phyloP scores from a whole-genome alignment of 2,888 invertebrate species.

The Ochropleura leucogaster region DNA sequence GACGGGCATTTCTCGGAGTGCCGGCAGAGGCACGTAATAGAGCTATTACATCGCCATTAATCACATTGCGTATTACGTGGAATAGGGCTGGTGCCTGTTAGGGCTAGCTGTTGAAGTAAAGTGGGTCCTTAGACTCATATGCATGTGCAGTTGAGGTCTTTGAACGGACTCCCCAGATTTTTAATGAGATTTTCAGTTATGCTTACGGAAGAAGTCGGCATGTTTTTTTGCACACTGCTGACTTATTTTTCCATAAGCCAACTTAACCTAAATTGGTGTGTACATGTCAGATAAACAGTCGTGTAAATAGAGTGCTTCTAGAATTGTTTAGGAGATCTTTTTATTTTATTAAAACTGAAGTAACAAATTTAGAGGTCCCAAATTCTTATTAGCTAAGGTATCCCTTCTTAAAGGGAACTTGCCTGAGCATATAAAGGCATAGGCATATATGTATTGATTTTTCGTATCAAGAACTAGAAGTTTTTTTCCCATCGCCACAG shows the following conservation, averaged over 20 bases:
- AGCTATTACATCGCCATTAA: conserved; percentile 72
- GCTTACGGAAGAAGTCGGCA: neutral
- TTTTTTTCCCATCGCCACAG: conserved; percentile 14
- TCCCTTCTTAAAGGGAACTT: neutral
- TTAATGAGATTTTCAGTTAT: conserved; percentile 23
- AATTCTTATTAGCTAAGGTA: neutral
- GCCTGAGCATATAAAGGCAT: neutral
- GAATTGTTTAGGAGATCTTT: neutral
- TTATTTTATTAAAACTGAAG: neutral
- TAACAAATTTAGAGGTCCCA: neutral
- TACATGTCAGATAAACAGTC: too few species aligned
- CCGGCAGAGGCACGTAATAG: conserved; percentile 66
- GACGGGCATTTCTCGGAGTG: conserved; percentile 47
- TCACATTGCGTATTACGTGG: conserved; percentile 68
- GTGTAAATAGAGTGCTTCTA: neutral
- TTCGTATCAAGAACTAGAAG: too few species aligned
- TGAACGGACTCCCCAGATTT: conserved; percentile 14
- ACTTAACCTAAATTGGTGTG: neutral
- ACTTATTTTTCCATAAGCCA: neutral
- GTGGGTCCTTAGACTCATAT: conserved; percentile 26
- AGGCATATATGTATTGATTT: neutral
- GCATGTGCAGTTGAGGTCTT: conserved; percentile 12
- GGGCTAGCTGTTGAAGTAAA: conserved; percentile 31
- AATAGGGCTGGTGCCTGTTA: conserved; percentile 48
- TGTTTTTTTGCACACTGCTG: neutral